phyloP scores from a whole-genome alignment of 37 sponge, comb jelly and placozoan species.

The Ianthella basta region DNA sequence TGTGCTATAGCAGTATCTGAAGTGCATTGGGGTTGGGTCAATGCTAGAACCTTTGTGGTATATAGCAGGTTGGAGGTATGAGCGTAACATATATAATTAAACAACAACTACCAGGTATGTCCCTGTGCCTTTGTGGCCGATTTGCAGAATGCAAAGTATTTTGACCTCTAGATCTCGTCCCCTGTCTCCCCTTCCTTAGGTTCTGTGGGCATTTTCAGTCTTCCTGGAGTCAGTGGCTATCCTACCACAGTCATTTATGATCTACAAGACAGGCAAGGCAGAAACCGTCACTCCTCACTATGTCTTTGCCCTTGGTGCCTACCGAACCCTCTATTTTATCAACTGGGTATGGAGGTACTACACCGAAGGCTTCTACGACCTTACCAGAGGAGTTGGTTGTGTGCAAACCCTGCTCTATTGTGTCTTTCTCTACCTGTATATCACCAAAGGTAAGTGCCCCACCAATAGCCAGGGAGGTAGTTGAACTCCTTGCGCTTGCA shows the following conservation, averaged over 20 bases:
- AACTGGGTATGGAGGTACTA: constrained; percentile 98
- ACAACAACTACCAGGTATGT: too few relatives aligned
- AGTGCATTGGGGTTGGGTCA: too few relatives aligned
- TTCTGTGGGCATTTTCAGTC: constrained; percentile 99
- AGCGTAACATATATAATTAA: too few relatives aligned
- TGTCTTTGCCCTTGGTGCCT: constrained; percentile 95
- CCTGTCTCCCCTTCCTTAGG: constrained; percentile 49
- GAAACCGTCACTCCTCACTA: constrained; percentile 99
- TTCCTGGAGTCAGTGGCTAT: constrained; percentile 97
- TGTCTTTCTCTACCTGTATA: constrained; percentile 99
- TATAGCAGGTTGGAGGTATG: too few relatives aligned
- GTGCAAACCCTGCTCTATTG: constrained; percentile 99
- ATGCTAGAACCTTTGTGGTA: too few relatives aligned
- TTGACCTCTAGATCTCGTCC: too few relatives aligned
- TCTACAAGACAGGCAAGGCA: constrained; percentile 98
- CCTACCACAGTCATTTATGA: constrained; percentile 99
- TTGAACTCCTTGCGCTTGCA: too few relatives aligned
- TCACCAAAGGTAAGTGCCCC: constrained; percentile 92
- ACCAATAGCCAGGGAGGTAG: too few relatives aligned
- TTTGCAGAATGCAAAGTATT: too few relatives aligned
- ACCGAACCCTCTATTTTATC: constrained; percentile 94
- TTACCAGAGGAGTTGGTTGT: constrained; percentile 91
- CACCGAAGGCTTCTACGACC: constrained; percentile 93
- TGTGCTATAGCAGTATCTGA: too few relatives aligned
- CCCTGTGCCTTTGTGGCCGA: too few relatives aligned